Conservation (phyloP, 2,888 invertebrate genomes). For the Harpalus rufipes region DNA sequence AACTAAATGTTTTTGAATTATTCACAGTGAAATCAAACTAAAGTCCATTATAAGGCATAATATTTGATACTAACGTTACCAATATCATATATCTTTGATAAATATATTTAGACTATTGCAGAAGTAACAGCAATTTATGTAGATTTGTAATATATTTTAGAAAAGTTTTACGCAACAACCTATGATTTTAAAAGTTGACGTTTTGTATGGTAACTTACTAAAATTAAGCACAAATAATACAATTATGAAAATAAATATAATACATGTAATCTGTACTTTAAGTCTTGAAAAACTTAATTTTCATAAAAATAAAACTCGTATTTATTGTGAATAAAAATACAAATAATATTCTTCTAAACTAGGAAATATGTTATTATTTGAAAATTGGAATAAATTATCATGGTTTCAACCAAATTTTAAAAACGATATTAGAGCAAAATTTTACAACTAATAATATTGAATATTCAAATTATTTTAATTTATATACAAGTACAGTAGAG, state of each 20-base stretch:
- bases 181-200: not conserved
- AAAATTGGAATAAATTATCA: too few species aligned
- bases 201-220: constrained; percentile 12
- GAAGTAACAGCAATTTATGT: constrained; percentile 28
- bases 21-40: not conserved
- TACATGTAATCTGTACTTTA: not conserved
- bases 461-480: too few species aligned
- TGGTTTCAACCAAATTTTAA: too few species aligned
- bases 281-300: too few species aligned
- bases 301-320: too few species aligned
- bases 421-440: too few species aligned
- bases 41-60: constrained; percentile 19
- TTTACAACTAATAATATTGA: too few species aligned
- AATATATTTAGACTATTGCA: constrained; percentile 43
- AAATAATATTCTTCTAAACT: too few species aligned
- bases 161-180: constrained; percentile 5
- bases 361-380: too few species aligned
- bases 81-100: constrained; percentile 31
- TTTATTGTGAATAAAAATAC: too few species aligned
- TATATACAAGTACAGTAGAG: too few species aligned
- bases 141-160: constrained; percentile 8
- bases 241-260: not conserved
- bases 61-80: constrained; percentile 35
- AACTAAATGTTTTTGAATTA: not conserved
- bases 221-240: not conserved